Evolutionary conservation across 2,113 vertebrate genomes (phyloP), one percentile per base, ranked within the genome.

Genomic region (Marmota flaviventris): DNA sequence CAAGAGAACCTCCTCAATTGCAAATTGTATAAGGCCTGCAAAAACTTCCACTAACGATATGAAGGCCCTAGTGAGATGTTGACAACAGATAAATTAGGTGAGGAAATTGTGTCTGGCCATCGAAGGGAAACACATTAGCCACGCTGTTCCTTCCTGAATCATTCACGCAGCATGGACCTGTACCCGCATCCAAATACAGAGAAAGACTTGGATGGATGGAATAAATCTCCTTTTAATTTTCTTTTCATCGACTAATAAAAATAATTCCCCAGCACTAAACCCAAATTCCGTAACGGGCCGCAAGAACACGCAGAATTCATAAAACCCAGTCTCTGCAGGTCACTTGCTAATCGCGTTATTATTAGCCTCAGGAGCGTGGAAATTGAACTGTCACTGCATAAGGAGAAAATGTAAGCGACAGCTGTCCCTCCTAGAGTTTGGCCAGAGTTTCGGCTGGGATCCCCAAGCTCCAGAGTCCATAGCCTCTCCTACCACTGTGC

Each of bases 181-280:
- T 78, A 85, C 92, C 67, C 53, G 12, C 56, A 77, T 56, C 67
- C 93, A 96, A 85, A 92, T 17, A 81, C 85, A 91, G 24, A 86
- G 58, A 67, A 90, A 86, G 72, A 39, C 76, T 61, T 65, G 67
- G 75, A 76, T 29, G 17, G 75, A 76, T 18, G 48, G 94, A 98
- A 97, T 98, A 98, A 98, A 98, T 98, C 98, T 98, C 98, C 96
- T 97, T 97, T 98, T 97, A 97, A 98, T 97, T 98, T 97, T 97
- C 97, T 98, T 98, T 98, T 98, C 98, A 97, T 92, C 97, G 95
- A 98, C 97, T 97, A 98, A 98, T 98, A 98, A 98, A 98, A 96
- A 97, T 98, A 98, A 98, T 97, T 96, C 97, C 95, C 98, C 95
- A 97, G 95, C 95, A 98, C 96, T 98, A 97, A 98, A 97, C 67